Percentiles rank a stretch among this genome's conserved stretches.
Evolutionary conservation across 2,888 invertebrate species (phyloP).

Genomic region (Leptopilina myrica): DNA sequence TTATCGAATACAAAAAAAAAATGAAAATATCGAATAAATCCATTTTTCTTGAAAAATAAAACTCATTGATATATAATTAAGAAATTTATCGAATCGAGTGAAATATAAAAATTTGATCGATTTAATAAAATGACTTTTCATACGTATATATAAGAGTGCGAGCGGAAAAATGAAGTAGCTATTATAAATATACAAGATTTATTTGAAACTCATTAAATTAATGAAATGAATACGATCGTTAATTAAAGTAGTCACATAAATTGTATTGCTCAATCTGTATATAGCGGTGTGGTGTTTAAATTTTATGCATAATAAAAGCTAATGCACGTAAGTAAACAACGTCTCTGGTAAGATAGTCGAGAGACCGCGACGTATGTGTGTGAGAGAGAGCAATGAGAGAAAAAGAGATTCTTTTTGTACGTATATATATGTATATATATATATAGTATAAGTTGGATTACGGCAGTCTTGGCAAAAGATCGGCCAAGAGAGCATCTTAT

Average conservation of each 20-base stretch:
- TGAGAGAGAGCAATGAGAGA: neutral
- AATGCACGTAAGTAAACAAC: conserved; percentile 40
- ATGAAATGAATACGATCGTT: conserved; percentile 32
- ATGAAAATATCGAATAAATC: too few species aligned
- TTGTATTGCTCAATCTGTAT: conserved; percentile 29
- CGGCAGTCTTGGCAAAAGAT: conserved; percentile 42
- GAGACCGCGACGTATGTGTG: conserved; percentile 45
- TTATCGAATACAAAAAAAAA: too few species aligned
- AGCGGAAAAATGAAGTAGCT: neutral
- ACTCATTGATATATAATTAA: neutral
- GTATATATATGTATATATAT: neutral
- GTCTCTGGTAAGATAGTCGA: conserved; percentile 49
- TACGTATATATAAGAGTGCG: neutral
- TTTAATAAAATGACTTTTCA: conserved; percentile 9
- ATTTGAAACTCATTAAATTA: conserved; percentile 13
- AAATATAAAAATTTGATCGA: neutral
- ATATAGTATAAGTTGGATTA: conserved; percentile 2
- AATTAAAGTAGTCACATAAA: conserved; percentile 40
- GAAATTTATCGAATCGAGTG: neutral
- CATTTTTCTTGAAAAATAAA: too few species aligned
- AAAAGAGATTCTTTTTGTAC: conserved; percentile 10
- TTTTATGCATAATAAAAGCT: conserved; percentile 41
- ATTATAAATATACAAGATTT: conserved; percentile 3
- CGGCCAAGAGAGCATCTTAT: conserved; percentile 64
- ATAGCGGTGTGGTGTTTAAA: conserved; percentile 32